Percentiles rank a stretch among this genome's conserved stretches.
These are phyloP conservation scores for Bubo blakistoni DNA, from an alignment of 2,113 vertebrate genomes.

Conservation along the genomic window DNA sequence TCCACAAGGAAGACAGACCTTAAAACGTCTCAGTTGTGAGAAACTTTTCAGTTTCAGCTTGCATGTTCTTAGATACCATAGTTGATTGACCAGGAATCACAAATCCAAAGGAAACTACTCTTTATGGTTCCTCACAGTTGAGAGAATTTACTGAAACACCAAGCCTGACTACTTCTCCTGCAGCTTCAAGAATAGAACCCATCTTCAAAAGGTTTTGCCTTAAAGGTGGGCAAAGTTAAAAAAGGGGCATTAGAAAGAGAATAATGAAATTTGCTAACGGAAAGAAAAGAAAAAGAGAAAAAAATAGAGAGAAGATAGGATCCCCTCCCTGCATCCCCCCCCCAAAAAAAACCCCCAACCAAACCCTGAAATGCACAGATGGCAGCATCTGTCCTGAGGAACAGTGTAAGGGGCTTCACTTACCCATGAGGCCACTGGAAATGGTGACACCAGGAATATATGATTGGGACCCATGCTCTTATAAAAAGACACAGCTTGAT, in stretches of 20 bases:
- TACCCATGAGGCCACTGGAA: background rate
- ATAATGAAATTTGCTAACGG: background rate
- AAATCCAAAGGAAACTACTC: background rate
- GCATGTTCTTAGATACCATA: background rate
- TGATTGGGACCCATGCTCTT: background rate
- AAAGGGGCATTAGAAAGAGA: background rate
- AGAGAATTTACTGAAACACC: background rate
- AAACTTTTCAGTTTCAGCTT: background rate
- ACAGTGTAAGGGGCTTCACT: background rate
- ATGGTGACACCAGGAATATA: background rate
- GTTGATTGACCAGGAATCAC: background rate
- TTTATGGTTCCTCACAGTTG: background rate
- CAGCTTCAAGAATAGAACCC: background rate
- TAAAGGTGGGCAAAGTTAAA: background rate
- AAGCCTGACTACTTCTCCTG: background rate
- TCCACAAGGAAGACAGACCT: background rate
- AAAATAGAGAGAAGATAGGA: background rate
- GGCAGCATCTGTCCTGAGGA: background rate
- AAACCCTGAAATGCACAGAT: background rate
- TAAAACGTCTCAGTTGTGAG: background rate
- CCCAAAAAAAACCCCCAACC: background rate
- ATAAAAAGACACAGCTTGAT: background rate
- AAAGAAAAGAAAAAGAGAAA: background rate
- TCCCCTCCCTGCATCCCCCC: rapidly evolving
- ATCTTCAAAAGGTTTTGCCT: background rate